Base-by-base conservation (phyloP, 2,113 vertebrate genomes). In the Neotragus pygmaeus region DNA sequence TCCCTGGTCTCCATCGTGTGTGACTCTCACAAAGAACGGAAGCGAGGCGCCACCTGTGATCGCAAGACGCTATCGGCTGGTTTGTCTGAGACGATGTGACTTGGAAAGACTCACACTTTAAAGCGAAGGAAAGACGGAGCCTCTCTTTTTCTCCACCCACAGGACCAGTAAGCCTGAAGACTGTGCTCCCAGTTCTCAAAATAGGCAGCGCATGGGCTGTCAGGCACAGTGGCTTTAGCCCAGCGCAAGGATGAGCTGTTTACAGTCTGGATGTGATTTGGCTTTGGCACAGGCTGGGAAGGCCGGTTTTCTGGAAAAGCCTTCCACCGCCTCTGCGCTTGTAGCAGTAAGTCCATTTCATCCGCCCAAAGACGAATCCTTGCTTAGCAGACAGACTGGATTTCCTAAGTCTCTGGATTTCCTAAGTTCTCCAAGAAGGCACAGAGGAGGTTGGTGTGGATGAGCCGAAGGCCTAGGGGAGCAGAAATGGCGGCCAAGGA, bases 31-130 rank as follows among this genome's bases (percentile, higher is more conserved):
- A 28, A 33, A 43, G 16, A 16, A 19, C 7, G 43, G 25, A 39
- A 43, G 36, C 62, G 28, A 47, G 21, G 66, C 7, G 27, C 49
- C 70, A 1, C 30, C 58, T 13, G 1, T 14, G 9, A 23, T 8
- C 0, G 1, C 5, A 2, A 8, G 73, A 47, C 0, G 7, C 3
- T 5, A 1, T 6, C 0, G 25, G 23, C 12, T 2, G 2, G 36
- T n/a, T 66, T 62, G 15, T 43, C 86, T 39, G 78, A 64, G 84
- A 21, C 0, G 16, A 64, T 30, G 16, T n/a, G 43, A 53, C 58
- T 73, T 17, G 39, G 64, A 45, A 1, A 21, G 60, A 27, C 2
- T 36, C 62, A 9, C 28, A 47, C 14, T 36, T n/a, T 17, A 47
- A 53, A 60, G 91, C 13, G 3, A 33, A 75, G 49, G 77, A 57